Percentiles rank a stretch among this genome's conserved stretches.
phyloP scores from a whole-genome alignment of 2,797 vertebrate species.

The Triplophysa bombifrons region DNA sequence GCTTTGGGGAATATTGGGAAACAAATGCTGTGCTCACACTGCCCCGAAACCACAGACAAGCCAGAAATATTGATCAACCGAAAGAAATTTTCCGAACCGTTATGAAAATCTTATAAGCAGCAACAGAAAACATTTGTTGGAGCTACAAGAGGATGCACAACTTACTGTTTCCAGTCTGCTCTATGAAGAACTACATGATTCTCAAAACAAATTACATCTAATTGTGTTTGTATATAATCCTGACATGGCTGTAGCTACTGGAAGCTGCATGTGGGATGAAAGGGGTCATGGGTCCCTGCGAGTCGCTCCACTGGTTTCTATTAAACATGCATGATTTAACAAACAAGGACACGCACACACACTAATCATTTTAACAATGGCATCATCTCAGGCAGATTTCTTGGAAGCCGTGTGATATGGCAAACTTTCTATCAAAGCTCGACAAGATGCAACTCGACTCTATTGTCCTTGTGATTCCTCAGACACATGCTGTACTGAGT shows the following conservation, averaged over 20 bases:
- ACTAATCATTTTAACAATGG: slow-evolving; percentile 65
- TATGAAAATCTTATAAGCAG: neutral
- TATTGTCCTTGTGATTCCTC: slow-evolving; percentile 52
- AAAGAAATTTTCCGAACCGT: neutral
- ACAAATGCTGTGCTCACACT: neutral
- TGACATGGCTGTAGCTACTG: neutral
- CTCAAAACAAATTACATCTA: neutral
- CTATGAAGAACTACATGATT: too few relatives aligned
- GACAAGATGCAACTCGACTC: slow-evolving; percentile 62
- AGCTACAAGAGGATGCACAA: neutral
- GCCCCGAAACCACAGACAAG: neutral
- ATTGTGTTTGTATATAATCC: neutral
- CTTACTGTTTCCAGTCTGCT: too few relatives aligned
- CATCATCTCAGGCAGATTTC: slow-evolving; percentile 66
- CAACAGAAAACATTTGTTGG: neutral
- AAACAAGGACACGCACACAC: slow-evolving; percentile 34
- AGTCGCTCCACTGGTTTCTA: slow-evolving; percentile 32
- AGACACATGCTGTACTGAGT: slow-evolving; percentile 8
- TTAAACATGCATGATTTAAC: slow-evolving; percentile 52
- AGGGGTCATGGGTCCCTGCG: slow-evolving; percentile 14
- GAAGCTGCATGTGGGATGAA: neutral
- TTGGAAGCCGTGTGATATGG: slow-evolving; percentile 66
- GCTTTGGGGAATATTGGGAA: neutral
- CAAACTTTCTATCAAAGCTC: slow-evolving; percentile 69
- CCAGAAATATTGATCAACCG: neutral